These are phyloP conservation scores for Pandion haliaetus DNA, from an alignment of 2,113 vertebrate genomes.

Conservation along the genomic window DNA sequence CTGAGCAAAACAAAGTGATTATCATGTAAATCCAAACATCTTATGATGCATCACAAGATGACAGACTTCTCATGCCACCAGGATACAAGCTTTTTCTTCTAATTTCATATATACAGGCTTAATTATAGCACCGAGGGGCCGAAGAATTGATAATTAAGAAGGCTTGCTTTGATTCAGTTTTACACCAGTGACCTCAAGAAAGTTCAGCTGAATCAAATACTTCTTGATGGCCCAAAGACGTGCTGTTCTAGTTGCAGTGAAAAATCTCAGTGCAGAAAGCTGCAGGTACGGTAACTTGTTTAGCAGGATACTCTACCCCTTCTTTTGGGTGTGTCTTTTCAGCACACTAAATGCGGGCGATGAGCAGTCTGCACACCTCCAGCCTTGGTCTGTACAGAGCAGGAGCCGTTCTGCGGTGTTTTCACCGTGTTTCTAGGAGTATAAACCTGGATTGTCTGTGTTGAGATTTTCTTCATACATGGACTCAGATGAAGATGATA, in stretches of 20 bases:
- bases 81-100: not conserved
- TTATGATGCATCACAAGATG: constrained; percentile 44
- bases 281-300: not conserved
- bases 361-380: not conserved
- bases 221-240: not conserved
- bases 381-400: not conserved
- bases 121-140: not conserved
- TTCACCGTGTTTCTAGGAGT: fast-evolving
- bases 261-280: not conserved
- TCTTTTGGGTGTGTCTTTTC: constrained; percentile 20
- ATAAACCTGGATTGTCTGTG: not conserved
- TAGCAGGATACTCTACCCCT: not conserved
- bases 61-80: not conserved
- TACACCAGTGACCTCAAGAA: constrained; percentile 1
- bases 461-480: not conserved
- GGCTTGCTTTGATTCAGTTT: not conserved
- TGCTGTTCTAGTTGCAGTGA: not conserved
- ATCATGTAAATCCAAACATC: constrained; percentile 15
- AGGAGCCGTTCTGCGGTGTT: not conserved
- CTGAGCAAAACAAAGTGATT: not conserved
- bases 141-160: not conserved
- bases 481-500: not conserved
- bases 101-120: not conserved
- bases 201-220: not conserved
- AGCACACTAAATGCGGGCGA: not conserved